Base-by-base conservation (phyloP, 2,113 vertebrate genomes). In the Ochotona princeps region DNA sequence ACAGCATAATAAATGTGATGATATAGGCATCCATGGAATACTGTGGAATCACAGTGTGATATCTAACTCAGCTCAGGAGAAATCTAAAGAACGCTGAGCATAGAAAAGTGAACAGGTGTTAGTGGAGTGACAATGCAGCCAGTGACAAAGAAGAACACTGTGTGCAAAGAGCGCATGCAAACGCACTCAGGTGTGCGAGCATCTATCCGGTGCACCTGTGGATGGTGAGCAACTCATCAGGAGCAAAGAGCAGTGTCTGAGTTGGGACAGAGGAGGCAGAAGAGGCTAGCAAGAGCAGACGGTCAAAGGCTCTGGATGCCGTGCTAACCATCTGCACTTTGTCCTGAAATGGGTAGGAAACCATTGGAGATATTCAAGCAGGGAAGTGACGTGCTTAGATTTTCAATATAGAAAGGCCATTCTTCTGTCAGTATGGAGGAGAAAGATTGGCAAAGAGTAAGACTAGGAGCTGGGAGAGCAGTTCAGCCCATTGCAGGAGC, bases 1-100 rank as follows among this genome's bases (percentile, higher is more conserved):
- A 57, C 54, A 83, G 38, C 65, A 89, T 72, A 92, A 81, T 82
- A 70, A 67, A 82, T n/a, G 79, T 92, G 72, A 80, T 65, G 47
- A 57, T 65, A 80, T 9, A 74, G 18, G 35, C 66, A 83, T 83
- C 61, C 69, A 25, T 90, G 57, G 78, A 78, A 73, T 51, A 84
- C 49, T 65, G 17, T 69, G 28, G 61, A 60, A 32, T 57, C 8
- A 54, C 0, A 49, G 63, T 84, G 35, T 25, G 51, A 66, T 7
- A 25, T 26, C 65, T 70, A 80, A 61, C 66, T 95, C 49, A 83
- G 80, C 28, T 85, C 49, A 82, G 47, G 78, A 84, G 82, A 88
- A 85, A 72, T 11, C 44, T 30, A 72, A 88, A 76, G 49, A 83
- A 78, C 87, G 89, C 30, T 65, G 82, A 94, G 90, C 47, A 60